phyloP scores from a whole-genome alignment of 2,888 invertebrate genomes.

The Hylaea fasciaria region DNA sequence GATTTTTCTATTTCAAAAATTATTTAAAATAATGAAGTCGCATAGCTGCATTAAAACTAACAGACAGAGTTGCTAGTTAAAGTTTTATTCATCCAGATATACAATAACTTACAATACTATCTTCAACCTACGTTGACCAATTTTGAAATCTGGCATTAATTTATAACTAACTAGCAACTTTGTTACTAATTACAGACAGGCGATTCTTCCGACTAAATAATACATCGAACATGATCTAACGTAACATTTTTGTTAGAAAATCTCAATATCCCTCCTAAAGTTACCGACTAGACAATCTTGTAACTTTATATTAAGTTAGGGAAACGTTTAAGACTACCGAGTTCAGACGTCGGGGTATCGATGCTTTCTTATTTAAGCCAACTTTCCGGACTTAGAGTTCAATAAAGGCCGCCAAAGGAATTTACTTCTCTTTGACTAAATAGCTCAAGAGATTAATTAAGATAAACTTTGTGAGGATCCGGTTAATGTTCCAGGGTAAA shows the following conservation, averaged over 20 bases:
- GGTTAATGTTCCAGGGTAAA: conserved; percentile 66
- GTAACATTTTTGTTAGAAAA: conserved; percentile 45
- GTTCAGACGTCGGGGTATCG: conserved; percentile 71
- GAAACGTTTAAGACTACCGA: conserved; percentile 72
- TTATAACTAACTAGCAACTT: too few relatives aligned
- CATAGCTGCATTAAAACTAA: too few relatives aligned
- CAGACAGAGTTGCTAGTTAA: too few relatives aligned
- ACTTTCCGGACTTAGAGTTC: conserved; percentile 78
- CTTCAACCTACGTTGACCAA: too few relatives aligned
- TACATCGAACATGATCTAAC: conserved; percentile 25
- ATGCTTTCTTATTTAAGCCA: conserved; percentile 78
- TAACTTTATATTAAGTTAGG: conserved; percentile 75
- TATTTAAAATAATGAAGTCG: too few relatives aligned
- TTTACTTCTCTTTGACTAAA: conserved; percentile 81
- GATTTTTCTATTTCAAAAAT: too few relatives aligned
- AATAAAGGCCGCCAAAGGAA: conserved; percentile 77
- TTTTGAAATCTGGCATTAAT: too few relatives aligned
- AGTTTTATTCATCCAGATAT: too few relatives aligned
- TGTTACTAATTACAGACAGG: not conserved
- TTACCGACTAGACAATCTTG: conserved; percentile 64
- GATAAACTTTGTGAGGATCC: conserved; percentile 68
- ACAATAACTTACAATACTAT: too few relatives aligned
- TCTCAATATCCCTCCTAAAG: conserved; percentile 52
- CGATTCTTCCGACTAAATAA: not conserved
- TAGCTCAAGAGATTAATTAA: conserved; percentile 81